These are phyloP conservation scores for Halichoerus grypus DNA, from an alignment of 2,113 vertebrate species.

Conservation along the genomic window DNA sequence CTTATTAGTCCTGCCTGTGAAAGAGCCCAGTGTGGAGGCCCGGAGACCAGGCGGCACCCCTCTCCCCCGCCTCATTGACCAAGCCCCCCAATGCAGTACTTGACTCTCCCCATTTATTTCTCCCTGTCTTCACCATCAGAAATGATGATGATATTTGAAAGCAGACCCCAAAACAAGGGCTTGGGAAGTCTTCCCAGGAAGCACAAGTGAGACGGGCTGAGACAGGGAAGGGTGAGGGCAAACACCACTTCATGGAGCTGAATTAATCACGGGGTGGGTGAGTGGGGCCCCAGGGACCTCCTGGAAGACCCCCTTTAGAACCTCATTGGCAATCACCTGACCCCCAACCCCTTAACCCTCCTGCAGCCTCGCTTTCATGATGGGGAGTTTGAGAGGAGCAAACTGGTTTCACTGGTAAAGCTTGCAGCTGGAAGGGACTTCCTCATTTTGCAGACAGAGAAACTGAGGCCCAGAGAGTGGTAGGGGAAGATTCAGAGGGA, in stretches of 20 bases:
- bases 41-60: not conserved
- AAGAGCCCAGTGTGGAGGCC: not conserved
- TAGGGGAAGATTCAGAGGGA: not conserved
- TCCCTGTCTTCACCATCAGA: slow-evolving; percentile 55
- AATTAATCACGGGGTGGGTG: slow-evolving; percentile 16
- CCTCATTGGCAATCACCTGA: not conserved
- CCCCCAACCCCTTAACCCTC: not conserved
- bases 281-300: not conserved
- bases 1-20: not conserved
- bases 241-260: slow-evolving; percentile 9
- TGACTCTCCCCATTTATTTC: slow-evolving; percentile 63
- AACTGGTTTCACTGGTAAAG: not conserved
- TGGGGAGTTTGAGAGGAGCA: not conserved
- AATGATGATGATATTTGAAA: slow-evolving; percentile 63
- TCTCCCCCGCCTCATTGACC: not conserved
- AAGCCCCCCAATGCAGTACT: not conserved
- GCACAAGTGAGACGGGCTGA: too few relatives aligned
- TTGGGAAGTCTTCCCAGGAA: too few relatives aligned
- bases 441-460: not conserved
- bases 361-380: not conserved
- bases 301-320: not conserved
- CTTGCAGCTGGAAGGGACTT: not conserved
- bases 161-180: too few relatives aligned
- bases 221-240: too few relatives aligned
- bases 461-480: not conserved